phyloP scores from a whole-genome alignment of 37 sponge, comb jelly and placozoan species.

The Chondrilla cf. caribensis region DNA sequence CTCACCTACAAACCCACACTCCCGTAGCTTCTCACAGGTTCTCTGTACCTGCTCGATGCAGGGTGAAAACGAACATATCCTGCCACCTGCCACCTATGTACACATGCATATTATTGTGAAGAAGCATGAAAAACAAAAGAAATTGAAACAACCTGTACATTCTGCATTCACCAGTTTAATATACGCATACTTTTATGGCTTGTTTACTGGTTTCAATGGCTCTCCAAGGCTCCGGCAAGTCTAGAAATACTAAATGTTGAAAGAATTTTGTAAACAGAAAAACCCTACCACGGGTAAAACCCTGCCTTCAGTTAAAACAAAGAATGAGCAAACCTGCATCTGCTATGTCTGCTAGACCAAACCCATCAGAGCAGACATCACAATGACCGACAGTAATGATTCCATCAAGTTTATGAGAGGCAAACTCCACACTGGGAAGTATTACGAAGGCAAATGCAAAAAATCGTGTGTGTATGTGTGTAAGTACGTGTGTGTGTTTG shows the following conservation, averaged over 20 bases:
- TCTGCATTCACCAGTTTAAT: no score
- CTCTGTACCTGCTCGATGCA: constrained; percentile 98
- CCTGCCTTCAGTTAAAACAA: neutral
- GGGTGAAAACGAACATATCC: constrained; percentile 91
- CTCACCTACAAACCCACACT: constrained; percentile 72
- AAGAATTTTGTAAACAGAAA: neutral
- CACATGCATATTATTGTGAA: neutral
- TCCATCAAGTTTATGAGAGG: constrained; percentile 70
- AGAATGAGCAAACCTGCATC: constrained; percentile 68
- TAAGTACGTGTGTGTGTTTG: neutral
- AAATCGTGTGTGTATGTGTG: neutral
- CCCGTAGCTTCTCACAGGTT: constrained; percentile 61
- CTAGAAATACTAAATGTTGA: constrained; percentile 88
- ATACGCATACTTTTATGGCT: constrained; percentile 59
- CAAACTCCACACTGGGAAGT: constrained; percentile 84
- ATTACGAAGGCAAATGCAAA: neutral
- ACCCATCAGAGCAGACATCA: constrained; percentile 93
- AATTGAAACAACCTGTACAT: no score
- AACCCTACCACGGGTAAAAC: neutral
- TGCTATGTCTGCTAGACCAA: constrained; percentile 63
- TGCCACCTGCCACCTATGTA: constrained; percentile 56
- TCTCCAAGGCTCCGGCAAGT: constrained; percentile 90
- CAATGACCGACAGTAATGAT: constrained; percentile 72
- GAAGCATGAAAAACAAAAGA: no score
- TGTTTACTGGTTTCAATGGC: constrained; percentile 59